A percentile compares a stretch with the other conserved stretches of the same genome.
Conservation (phyloP, 1,140 invertebrate species). For the Leptinotarsa texana region DNA sequence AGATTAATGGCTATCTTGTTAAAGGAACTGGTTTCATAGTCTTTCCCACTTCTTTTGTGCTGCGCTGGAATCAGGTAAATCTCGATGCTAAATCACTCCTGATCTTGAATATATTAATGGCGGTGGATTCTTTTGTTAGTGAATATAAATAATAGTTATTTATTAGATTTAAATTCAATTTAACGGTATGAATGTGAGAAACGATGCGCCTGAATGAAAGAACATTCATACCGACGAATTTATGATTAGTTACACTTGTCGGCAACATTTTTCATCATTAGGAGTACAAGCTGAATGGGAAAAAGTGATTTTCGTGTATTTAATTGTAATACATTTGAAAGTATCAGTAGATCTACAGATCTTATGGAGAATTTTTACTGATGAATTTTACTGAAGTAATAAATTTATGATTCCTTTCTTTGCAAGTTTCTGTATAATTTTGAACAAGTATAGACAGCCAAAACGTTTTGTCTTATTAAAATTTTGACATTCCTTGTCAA, state of each 20-base stretch:
- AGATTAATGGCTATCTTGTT: conserved; percentile 43
- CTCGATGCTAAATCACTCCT: conserved; percentile 1
- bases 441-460: too few species aligned
- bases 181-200: conserved; percentile 3
- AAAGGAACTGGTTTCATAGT: conserved; percentile 24
- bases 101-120: conserved; percentile 21
- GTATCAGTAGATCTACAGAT: too few species aligned
- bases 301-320: too few species aligned
- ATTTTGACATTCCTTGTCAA: too few species aligned
- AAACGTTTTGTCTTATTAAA: too few species aligned
- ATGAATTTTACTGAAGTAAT: too few species aligned
- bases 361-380: too few species aligned
- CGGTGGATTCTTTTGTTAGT: conserved; percentile 10
- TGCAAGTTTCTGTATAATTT: too few species aligned
- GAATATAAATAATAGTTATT: conserved; percentile 12
- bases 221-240: neutral
- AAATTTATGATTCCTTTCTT: too few species aligned
- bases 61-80: conserved; percentile 20
- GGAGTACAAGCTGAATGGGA: too few species aligned
- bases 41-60: conserved; percentile 22
- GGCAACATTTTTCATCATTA: too few species aligned
- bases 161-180: conserved; percentile 20
- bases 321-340: too few species aligned
- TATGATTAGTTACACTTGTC: neutral
- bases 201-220: conserved; percentile 9